A percentile compares a stretch with the other conserved stretches of the same genome.
These are phyloP conservation scores for Eupelmus urozonus DNA, from an alignment of 2,888 invertebrate species.

Conservation along the genomic window DNA sequence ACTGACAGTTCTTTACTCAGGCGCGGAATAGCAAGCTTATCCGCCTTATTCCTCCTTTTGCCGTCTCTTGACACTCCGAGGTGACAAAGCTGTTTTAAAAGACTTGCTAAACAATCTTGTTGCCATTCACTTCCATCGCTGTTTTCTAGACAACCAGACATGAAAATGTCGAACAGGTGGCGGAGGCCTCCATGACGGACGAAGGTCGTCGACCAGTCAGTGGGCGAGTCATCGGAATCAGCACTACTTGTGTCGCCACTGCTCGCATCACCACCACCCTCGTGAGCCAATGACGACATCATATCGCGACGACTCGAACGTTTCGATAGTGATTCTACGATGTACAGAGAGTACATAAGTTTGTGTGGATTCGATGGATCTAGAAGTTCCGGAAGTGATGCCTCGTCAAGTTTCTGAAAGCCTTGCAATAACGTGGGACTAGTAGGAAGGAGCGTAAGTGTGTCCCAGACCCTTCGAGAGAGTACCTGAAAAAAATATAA, in stretches of 20 bases:
- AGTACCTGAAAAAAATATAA: slow-evolving; percentile 74
- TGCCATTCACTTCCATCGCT: slow-evolving; percentile 94
- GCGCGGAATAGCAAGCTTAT: slow-evolving; percentile 84
- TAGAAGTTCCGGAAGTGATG: slow-evolving; percentile 85
- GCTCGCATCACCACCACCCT: slow-evolving; percentile 63
- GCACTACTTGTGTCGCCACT: slow-evolving; percentile 50
- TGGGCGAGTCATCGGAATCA: slow-evolving; percentile 61
- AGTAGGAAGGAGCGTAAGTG: slow-evolving; percentile 93
- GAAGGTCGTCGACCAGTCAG: slow-evolving; percentile 87
- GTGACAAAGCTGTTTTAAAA: slow-evolving; percentile 91
- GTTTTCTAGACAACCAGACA: slow-evolving; percentile 86
- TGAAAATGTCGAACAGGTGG: slow-evolving; percentile 94
- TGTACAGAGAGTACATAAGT: slow-evolving; percentile 95
- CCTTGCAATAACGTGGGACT: slow-evolving; percentile 91
- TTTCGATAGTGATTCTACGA: slow-evolving; percentile 87
- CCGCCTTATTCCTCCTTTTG: slow-evolving; percentile 78
- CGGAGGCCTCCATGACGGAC: slow-evolving; percentile 92
- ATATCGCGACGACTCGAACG: slow-evolving; percentile 62
- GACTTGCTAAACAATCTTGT: slow-evolving; percentile 93
- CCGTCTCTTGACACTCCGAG: slow-evolving; percentile 84
- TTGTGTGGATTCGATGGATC: slow-evolving; percentile 95
- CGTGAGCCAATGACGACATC: slow-evolving; percentile 62
- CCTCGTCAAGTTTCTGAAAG: slow-evolving; percentile 87
- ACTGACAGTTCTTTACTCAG: slow-evolving; percentile 87
- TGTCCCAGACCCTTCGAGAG: slow-evolving; percentile 96